Conservation (phyloP, 2,113 vertebrate genomes). For the Malurus cyaneus region DNA sequence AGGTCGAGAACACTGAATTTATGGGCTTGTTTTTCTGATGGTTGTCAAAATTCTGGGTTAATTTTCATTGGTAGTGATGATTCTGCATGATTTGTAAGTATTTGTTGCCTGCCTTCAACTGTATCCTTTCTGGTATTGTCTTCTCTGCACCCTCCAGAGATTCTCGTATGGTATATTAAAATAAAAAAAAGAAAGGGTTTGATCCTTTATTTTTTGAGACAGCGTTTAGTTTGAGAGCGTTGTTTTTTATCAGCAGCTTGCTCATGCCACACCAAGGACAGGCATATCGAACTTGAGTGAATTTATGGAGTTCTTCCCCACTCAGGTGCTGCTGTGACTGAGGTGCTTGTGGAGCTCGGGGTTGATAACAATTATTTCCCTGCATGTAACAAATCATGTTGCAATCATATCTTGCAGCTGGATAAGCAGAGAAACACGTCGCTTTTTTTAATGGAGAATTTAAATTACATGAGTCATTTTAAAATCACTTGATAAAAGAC, state of each 20-base stretch:
- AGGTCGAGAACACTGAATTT: neutral
- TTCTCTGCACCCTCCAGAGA: neutral
- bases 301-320: neutral
- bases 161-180: neutral
- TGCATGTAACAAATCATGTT: neutral
- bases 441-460: slow-evolving; percentile 6
- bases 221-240: neutral
- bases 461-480: slow-evolving; percentile 31
- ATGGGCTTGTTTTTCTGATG: neutral
- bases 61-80: neutral
- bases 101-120: neutral
- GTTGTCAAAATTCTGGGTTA: neutral
- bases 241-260: neutral
- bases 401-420: neutral
- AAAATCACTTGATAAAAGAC: slow-evolving; percentile 17
- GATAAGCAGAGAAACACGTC: neutral
- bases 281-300: neutral
- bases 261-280: neutral
- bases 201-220: neutral
- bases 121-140: neutral
- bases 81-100: neutral
- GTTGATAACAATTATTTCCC: slow-evolving; percentile 33
- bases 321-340: neutral
- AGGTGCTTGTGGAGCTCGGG: neutral
- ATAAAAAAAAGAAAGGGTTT: neutral